Percentiles rank a stretch among this genome's conserved stretches.
These are phyloP conservation scores for Dysdera silvatica DNA, from an alignment of 1,140 invertebrate genomes.

Conservation along the genomic window DNA sequence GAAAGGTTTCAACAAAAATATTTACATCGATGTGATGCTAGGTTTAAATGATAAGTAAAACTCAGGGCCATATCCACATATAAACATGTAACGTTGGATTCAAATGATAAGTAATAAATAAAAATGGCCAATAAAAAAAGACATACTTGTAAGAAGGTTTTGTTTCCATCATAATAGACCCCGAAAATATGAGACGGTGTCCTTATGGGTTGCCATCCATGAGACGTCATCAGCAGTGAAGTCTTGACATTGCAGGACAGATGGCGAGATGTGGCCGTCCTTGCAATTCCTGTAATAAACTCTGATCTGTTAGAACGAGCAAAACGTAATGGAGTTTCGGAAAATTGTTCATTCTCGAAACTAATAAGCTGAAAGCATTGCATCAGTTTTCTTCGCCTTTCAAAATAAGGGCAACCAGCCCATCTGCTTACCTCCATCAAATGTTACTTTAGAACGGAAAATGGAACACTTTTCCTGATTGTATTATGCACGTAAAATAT, in stretches of 20 bases:
- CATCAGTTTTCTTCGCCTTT: too few species aligned
- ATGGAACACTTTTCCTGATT: too few species aligned
- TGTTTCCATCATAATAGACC: constrained; percentile 66
- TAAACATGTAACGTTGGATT: too few species aligned
- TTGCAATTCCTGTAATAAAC: constrained; percentile 8
- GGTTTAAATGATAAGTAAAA: too few species aligned
- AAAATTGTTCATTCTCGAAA: neutral
- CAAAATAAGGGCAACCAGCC: too few species aligned
- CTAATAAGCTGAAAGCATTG: too few species aligned
- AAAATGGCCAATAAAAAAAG: neutral
- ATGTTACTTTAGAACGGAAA: too few species aligned
- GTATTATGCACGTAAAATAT: too few species aligned
- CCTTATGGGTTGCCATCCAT: constrained; percentile 59
- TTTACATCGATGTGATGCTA: too few species aligned
- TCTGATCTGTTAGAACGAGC: neutral
- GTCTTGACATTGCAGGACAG: constrained; percentile 65
- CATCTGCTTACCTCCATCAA: too few species aligned
- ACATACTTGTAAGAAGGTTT: constrained; percentile 64
- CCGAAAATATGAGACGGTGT: constrained; percentile 64
- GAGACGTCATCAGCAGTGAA: constrained; percentile 64
- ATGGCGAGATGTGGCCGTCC: neutral
- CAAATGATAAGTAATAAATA: neutral
- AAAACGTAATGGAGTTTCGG: neutral
- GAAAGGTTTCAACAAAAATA: too few species aligned
- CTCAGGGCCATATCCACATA: too few species aligned